Evolutionary conservation across 2,888 invertebrate genomes (phyloP).

Genomic region (Xanthostigma xanthostigma): DNA sequence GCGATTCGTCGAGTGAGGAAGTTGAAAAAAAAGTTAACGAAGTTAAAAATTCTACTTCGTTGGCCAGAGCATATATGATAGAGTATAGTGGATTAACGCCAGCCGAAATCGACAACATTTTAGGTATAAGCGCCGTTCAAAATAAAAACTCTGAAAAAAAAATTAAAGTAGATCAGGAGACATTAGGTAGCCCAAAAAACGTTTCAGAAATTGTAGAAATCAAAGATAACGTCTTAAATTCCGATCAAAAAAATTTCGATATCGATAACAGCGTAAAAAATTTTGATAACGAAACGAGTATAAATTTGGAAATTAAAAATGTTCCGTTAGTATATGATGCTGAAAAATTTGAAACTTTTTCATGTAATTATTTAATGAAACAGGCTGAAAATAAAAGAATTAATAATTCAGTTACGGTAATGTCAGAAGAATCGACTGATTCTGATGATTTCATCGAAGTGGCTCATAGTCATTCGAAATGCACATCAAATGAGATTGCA

Average conservation of each 20-base stretch:
- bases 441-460: slow-evolving; percentile 32
- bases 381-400: too few relatives aligned
- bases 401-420: too few relatives aligned
- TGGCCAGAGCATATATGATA: slow-evolving; percentile 56
- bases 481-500: slow-evolving; percentile 6
- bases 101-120: slow-evolving; percentile 46
- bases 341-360: too few relatives aligned
- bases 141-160: slow-evolving; percentile 2
- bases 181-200: neutral
- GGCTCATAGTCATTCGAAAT: slow-evolving; percentile 14
- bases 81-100: slow-evolving; percentile 63
- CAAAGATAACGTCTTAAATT: slow-evolving; percentile 22
- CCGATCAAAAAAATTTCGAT: slow-evolving; percentile 4
- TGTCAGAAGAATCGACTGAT: slow-evolving; percentile 22
- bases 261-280: slow-evolving; percentile 6
- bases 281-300: too few relatives aligned
- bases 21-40: slow-evolving; percentile 11
- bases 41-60: slow-evolving; percentile 29
- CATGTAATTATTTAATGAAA: too few relatives aligned
- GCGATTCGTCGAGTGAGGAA: slow-evolving; percentile 22
- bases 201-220: slow-evolving; percentile 7
- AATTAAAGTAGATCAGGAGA: too few relatives aligned
- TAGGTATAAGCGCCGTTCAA: slow-evolving; percentile 22
- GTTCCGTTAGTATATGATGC: too few relatives aligned
- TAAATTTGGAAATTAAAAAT: too few relatives aligned